Conservation (phyloP, 1,140 invertebrate species). For the Microplitis mediator region DNA sequence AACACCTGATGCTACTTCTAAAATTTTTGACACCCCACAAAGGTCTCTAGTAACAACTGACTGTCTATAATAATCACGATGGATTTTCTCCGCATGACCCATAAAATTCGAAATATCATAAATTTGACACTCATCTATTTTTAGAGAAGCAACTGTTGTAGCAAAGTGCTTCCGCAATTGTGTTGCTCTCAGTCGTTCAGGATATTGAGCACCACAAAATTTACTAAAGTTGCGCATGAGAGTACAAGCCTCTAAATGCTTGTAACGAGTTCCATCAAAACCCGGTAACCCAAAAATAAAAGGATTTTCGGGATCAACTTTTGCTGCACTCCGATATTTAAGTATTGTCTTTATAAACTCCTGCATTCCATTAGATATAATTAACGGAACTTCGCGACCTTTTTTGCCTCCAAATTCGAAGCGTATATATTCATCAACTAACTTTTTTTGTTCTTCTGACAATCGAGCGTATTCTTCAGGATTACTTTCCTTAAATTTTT, state of each 20-base stretch:
- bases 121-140: neutral
- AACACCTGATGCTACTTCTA: neutral
- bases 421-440: neutral
- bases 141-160: neutral
- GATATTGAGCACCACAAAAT: slow-evolving; percentile 23
- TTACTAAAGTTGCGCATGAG: slow-evolving; percentile 25
- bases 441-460: neutral
- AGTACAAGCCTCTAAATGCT: slow-evolving; percentile 28
- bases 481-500: neutral
- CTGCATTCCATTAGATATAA: neutral
- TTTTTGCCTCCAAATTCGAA: neutral
- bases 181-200: slow-evolving; percentile 12
- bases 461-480: neutral
- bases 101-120: neutral
- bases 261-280: slow-evolving; percentile 5
- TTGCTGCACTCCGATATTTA: slow-evolving; percentile 19
- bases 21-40: neutral
- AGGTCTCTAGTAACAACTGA: neutral
- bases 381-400: neutral
- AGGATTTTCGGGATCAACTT: slow-evolving; percentile 9
- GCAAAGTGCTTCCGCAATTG: neutral
- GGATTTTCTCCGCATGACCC: neutral
- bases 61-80: neutral
- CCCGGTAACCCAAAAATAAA: slow-evolving; percentile 30
- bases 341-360: slow-evolving; percentile 2